A percentile compares a stretch with the other conserved stretches of the same genome.
phyloP scores from a whole-genome alignment of 64 coral and sea anemone species.

The Anthopleura sola region DNA sequence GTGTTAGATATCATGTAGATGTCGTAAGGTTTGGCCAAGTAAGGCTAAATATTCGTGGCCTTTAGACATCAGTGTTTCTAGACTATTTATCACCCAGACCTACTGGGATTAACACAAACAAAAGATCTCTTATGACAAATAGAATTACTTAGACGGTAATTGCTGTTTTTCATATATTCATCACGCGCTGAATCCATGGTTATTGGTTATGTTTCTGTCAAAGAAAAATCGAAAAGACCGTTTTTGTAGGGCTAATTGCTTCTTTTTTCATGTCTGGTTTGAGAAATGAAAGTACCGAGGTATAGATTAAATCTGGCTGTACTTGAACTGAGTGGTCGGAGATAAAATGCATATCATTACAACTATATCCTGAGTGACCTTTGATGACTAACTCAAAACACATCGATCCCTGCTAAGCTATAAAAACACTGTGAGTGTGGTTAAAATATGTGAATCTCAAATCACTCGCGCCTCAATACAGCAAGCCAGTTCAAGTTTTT shows the following conservation, averaged over 20 bases:
- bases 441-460: not conserved
- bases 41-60: not conserved
- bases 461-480: not conserved
- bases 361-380: not conserved
- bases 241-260: not conserved
- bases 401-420: not conserved
- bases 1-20: not conserved
- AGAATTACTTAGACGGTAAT: not conserved
- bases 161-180: not conserved
- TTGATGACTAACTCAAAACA: not conserved
- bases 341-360: not conserved
- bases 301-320: not conserved
- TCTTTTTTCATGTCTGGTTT: not conserved
- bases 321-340: not conserved
- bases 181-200: not conserved
- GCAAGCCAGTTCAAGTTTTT: not conserved
- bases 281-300: not conserved
- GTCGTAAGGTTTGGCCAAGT: not conserved
- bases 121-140: not conserved
- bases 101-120: not conserved
- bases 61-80: not conserved
- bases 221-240: not conserved
- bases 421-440: not conserved
- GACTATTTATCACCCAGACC: not conserved
- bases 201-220: not conserved